A percentile compares a stretch with the other conserved stretches of the same genome.
Conservation (phyloP, 2,113 vertebrate genomes). For the Corythaixoides concolor region DNA sequence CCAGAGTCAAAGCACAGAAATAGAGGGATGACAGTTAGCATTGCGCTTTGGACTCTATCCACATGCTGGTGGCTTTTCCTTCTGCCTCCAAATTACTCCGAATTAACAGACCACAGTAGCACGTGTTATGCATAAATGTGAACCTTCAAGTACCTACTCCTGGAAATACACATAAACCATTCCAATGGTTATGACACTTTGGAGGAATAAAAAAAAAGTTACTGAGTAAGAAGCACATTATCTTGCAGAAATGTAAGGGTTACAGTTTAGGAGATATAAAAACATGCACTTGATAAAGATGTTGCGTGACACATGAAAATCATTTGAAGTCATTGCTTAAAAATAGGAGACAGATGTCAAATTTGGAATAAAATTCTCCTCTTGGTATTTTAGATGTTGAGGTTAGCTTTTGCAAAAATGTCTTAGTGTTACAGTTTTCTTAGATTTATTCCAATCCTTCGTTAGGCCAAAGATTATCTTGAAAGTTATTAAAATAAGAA, state of each 20-base stretch:
- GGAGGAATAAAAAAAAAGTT: background rate
- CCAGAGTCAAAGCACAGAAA: background rate
- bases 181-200: background rate
- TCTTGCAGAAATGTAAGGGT: background rate
- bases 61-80: background rate
- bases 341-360: background rate
- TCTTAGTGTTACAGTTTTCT: background rate
- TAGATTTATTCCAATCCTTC: background rate
- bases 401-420: background rate
- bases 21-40: background rate
- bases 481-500: constrained; percentile 2
- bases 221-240: background rate
- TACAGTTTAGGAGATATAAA: background rate
- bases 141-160: background rate
- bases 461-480: background rate
- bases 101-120: background rate
- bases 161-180: background rate
- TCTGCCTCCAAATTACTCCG: background rate
- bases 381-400: background rate
- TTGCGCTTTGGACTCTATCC: background rate
- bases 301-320: background rate
- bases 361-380: background rate
- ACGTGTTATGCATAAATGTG: background rate
- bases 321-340: background rate
- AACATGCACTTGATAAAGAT: background rate